Base-by-base conservation (phyloP, 2,888 invertebrate species). In the Oscheius myriophilus region DNA sequence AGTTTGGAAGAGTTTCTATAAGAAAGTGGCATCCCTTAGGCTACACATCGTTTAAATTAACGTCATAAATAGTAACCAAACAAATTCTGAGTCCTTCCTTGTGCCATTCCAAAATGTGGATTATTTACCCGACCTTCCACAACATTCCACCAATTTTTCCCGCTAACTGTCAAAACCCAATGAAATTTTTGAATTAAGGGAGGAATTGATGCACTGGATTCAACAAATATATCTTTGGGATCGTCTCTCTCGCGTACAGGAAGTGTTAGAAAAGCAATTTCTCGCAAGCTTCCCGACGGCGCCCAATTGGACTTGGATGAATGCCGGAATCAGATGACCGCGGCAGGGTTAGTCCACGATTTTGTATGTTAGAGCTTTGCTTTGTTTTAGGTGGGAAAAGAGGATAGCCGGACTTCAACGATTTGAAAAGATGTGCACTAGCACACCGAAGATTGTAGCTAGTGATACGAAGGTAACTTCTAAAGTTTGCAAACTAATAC, bases 251-350 rank as follows among this genome's bases (percentile, higher is more conserved):
- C 77, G 0, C 54, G 77, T 59, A 64, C 63, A 16, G 77, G 77
- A 51, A 74, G 74, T 63, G 62, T 74, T 41, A 55, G 74, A 23
- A 54, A 73, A 63, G 69, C 74, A 21, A 73, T 70, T 25, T 53
- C 63, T 7, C 39, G 63, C 2, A 79, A 79, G 51, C 63, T 80
- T 25, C 77, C 79, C 0, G 79, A 80, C 59, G 70, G 71, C 41
- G 51, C 78, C 23, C 77, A 78, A 53, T 25, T 78, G 25, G 79
- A 80, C 58, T 62, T 80, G 16, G 79, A 80, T 63, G 77, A 78
- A 62, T 75, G 75, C 49, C 57, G 78, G 1, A 72, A 70, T 11
- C 75, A 78, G 14, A 62, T 78, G 23, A 51, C 73, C 23, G 77
- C 77, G 1, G 49, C 58, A 18, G 66, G 69, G 70, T 70, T 45